Base-by-base conservation (phyloP, 2,797 vertebrate genomes). In the Ctenopoma multispine region DNA sequence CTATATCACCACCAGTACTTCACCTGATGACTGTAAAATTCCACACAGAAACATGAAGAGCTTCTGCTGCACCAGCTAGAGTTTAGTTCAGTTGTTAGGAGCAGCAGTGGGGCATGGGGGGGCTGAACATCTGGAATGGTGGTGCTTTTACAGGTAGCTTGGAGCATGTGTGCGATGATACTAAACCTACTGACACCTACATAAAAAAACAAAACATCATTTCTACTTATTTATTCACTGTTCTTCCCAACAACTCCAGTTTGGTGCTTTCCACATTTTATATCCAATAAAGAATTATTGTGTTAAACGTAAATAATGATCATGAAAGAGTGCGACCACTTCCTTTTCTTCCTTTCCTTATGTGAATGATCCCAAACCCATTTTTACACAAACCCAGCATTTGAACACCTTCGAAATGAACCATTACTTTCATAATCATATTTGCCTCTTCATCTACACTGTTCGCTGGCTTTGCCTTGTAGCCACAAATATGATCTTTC, bases 81-180 rank as follows among this genome's bases (percentile, higher is more conserved):
- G 36, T 51, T 27, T 27, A 23, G 6, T 36, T 40, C 0, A 1
- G 24, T 12, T 24, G 24, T 4, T 21, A 34, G 4, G 27, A 23
- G 27, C 36, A 38, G 41, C 49, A 31, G 59, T 34, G 60, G 17
- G 31, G 13, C 36, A 40, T 13, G 31, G 13, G 41, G 46, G 9
- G 5, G 8, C 12, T 29, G 49, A 74, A 64, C 65, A 72, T 66
- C 67, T 75, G 67, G 59, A 47, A 55, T 7, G 13, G 47, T 56
- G 51, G 63, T 60, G 58, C 50, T 20, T 53, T 44, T 15, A 9
- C 46, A 20, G 50, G n/a, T 54, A 54, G 69, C 54, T 38, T 54
- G 41, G 7, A 69, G 55, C 43, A 10, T 40, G n/a, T 20, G 46
- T 59, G 56, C 24, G 20, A 34, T 53, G 50, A 17, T 20, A 49